Percentiles rank a stretch among this genome's conserved stretches.
phyloP scores from a whole-genome alignment of 1,140 invertebrate genomes.

The Plutomurus gul region DNA sequence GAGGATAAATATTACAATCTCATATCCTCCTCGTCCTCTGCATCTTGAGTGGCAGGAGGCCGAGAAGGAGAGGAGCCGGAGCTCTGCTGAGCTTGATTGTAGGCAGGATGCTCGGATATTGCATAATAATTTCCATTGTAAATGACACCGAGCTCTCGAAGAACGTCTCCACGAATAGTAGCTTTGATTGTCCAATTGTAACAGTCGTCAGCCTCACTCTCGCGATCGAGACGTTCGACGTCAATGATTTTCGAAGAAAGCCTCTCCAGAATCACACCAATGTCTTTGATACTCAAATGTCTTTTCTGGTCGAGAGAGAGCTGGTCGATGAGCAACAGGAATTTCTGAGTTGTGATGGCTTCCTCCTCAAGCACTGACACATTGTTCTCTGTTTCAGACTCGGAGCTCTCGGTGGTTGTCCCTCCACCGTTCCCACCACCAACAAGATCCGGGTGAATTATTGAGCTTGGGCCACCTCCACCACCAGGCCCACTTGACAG shows the following conservation, averaged over 20 bases:
- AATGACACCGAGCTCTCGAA: conserved; percentile 87
- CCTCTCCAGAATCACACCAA: conserved; percentile 89
- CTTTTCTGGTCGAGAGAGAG: conserved; percentile 83
- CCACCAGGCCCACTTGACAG: conserved; percentile 23
- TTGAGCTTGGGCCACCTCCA: conserved; percentile 30
- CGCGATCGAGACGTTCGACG: conserved; percentile 85
- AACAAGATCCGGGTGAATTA: conserved; percentile 15
- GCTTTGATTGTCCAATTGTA: conserved; percentile 94
- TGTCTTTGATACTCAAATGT: conserved; percentile 57
- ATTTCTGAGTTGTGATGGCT: conserved; percentile 83
- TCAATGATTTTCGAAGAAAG: conserved; percentile 90
- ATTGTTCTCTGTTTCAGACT: conserved; percentile 87
- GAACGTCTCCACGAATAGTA: conserved; percentile 84
- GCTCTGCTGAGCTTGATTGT: conserved; percentile 56
- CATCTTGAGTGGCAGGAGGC: conserved; percentile 41
- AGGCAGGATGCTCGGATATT: conserved; percentile 89
- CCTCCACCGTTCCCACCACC: background rate
- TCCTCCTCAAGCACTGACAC: conserved; percentile 81
- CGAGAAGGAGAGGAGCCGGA: background rate
- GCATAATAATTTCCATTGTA: conserved; percentile 95
- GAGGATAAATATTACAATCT: conserved; percentile 35
- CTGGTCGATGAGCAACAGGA: conserved; percentile 88
- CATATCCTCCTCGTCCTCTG: conserved; percentile 50
- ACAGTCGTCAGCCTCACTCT: conserved; percentile 86
- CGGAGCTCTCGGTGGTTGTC: conserved; percentile 66